Base-by-base conservation (phyloP, 2,888 invertebrate genomes). In the Acanthosepion esculentum region DNA sequence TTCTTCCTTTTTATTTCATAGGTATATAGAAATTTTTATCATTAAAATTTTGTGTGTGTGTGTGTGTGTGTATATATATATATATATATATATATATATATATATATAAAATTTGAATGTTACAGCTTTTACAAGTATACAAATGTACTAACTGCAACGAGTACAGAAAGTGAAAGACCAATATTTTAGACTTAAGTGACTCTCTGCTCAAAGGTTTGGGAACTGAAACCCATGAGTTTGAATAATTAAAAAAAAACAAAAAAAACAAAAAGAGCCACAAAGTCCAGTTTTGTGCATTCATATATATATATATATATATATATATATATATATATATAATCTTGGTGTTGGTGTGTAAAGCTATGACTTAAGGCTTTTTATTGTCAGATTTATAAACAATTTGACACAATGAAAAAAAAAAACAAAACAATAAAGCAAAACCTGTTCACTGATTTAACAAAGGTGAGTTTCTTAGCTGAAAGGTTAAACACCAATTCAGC, bases 181-280 rank as follows among this genome's bases (percentile, higher is more conserved):
- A 33, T n/a, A n/a, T 78, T 78, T 78, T 18, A 15, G n/a, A n/a
- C n/a, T 15, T n/a, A 78, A 78, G n/a, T 78, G 78, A 33, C n/a
- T 78, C n/a, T 33, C n/a, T 78, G 78, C 78, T 78, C 78, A 78
- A 78, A 78, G 78, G 78, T 78, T 78, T 78, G 78, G 78, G 78
- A 78, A 78, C 78, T 33, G 12, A 33, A 78, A 78, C n/a, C 78
- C n/a, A 78, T 15, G 78, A 78, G 78, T 33, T n/a, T 78, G 12
- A n/a, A 33, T 78, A 78, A n/a, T 78, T 33, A 5, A 6, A 78
- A 10, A 78, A 78, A 29, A 8, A n/a, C 10, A 78, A 41, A 41
- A 41, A 41, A 41, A 41, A 41, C 2, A 41, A 1, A 41, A 41
- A 33, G 15, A 78, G 78, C 33, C 78, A 78, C n/a, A 78, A 5